Evolutionary conservation across 2,888 invertebrate species (phyloP).

Genomic region (Podabrus alpinus): DNA sequence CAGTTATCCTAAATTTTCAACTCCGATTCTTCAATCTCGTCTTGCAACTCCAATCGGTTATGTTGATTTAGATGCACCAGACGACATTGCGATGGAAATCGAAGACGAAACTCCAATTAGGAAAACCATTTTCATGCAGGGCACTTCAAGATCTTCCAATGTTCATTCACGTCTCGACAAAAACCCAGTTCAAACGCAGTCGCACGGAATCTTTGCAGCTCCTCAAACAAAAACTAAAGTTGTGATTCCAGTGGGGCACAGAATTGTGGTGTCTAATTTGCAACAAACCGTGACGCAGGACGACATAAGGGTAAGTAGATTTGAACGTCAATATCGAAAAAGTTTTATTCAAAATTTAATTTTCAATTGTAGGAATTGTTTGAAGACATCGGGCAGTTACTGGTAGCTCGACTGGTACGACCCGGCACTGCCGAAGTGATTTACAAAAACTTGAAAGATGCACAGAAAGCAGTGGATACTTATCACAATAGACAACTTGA

Average conservation of each 20-base stretch:
- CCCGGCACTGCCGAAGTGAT: conserved; percentile 92
- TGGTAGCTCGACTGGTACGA: conserved; percentile 81
- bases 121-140: conserved; percentile 43
- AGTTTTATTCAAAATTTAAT: not conserved
- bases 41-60: conserved; percentile 35
- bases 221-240: conserved; percentile 54
- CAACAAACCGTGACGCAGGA: conserved; percentile 85
- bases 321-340: not conserved
- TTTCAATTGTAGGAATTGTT: conserved; percentile 78
- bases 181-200: conserved; percentile 41
- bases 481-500: conserved; percentile 93
- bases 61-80: conserved; percentile 50
- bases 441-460: conserved; percentile 83
- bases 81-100: conserved; percentile 50
- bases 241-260: conserved; percentile 67
- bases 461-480: conserved; percentile 87
- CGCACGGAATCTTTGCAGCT: conserved; percentile 47
- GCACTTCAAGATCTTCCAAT: conserved; percentile 38
- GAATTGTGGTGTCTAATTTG: conserved; percentile 90
- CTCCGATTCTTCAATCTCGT: not conserved
- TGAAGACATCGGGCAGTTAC: conserved; percentile 87
- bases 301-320: conserved; percentile 79
- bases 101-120: conserved; percentile 33
- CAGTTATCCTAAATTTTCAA: not conserved
- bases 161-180: conserved; percentile 58